These are phyloP conservation scores for Globodera rostochiensis DNA, from an alignment of 1,140 invertebrate species.

Conservation along the genomic window DNA sequence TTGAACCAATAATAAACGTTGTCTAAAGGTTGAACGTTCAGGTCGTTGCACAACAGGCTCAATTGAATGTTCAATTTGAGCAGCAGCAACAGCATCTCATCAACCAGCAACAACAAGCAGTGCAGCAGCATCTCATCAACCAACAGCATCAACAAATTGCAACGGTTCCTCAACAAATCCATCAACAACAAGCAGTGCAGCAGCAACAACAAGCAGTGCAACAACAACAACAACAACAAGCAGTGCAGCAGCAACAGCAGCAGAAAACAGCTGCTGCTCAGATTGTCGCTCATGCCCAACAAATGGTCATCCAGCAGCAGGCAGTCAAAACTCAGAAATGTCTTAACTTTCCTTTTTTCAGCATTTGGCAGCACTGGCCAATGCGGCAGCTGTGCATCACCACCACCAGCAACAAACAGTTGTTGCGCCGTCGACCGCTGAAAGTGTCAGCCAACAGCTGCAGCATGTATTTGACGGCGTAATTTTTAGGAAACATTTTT, in stretches of 20 bases:
- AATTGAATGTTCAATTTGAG: constrained; percentile 41
- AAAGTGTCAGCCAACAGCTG: constrained; percentile 30
- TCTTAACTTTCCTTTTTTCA: constrained; percentile 26
- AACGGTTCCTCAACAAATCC: constrained; percentile 21
- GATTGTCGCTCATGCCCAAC: constrained; percentile 41
- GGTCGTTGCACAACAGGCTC: constrained; percentile 25
- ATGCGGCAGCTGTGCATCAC: constrained; percentile 32
- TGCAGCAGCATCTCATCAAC: constrained; percentile 10
- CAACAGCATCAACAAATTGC: constrained; percentile 41
- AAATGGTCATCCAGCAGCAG: constrained; percentile 42
- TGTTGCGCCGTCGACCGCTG: background rate
- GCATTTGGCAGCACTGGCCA: constrained; percentile 28
- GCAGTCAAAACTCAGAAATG: constrained; percentile 28
- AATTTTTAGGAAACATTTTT: background rate
- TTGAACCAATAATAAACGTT: no score
- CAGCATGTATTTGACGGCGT: constrained; percentile 18
- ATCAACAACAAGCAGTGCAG: background rate
- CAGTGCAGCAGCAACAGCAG: constrained; percentile 15
- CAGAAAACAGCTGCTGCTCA: constrained; percentile 28
- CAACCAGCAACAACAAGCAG: constrained; percentile 31
- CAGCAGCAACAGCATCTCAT: constrained; percentile 35
- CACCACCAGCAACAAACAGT: constrained; percentile 29
- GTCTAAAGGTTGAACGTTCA: background rate
- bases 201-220: background rate
- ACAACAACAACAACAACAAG: constrained; percentile 7